Evolutionary conservation across 2,888 invertebrate species (phyloP), one percentile per base, ranked within the genome.

Genomic region (Lasiommata megera): DNA sequence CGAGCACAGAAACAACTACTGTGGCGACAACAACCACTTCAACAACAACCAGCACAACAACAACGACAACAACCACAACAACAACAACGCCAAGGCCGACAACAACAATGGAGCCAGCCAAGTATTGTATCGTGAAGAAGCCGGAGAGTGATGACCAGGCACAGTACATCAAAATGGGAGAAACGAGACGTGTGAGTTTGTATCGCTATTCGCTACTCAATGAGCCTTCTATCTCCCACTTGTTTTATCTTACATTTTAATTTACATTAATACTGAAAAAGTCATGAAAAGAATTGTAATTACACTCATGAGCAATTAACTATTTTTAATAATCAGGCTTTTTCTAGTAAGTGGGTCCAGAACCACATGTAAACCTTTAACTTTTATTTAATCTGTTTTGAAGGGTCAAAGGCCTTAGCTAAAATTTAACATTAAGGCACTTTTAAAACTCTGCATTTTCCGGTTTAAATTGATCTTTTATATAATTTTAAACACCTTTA

Each of bases 131-230:
- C 54, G 95, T 96, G 50, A 96, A 96, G 86, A 94, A 96, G 67
- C 95, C 96, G 38, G 95, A 95, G 75, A 95, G 95, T 73, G 94
- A 95, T 64, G 95, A 96, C 80, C 77, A 87, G 63, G 84, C 88
- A 65, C 96, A 97, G 84, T 94, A 95, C 69, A 96, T 97, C 71
- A 93, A 94, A 70, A 96, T 96, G 90, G 96, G 96, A 50, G 95
- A 95, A 72, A 96, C 96, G 65, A 95, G 95, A 84, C 91, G 97
- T 90, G 97, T 97, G 84, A 94, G 93, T 89, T 60, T 62, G 56
- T 62, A 62, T 61, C 40, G n/a, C 66, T 44, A 28, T 46, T 41
- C 5, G 23, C 23, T 23, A 23, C n/a, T 23, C 52, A 14, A 29
- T 23, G 11, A 40, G 12, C n/a, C 12, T n/a, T 31, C 31, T 31